Base-by-base conservation (phyloP, 2,113 vertebrate genomes). In the Menura novaehollandiae region DNA sequence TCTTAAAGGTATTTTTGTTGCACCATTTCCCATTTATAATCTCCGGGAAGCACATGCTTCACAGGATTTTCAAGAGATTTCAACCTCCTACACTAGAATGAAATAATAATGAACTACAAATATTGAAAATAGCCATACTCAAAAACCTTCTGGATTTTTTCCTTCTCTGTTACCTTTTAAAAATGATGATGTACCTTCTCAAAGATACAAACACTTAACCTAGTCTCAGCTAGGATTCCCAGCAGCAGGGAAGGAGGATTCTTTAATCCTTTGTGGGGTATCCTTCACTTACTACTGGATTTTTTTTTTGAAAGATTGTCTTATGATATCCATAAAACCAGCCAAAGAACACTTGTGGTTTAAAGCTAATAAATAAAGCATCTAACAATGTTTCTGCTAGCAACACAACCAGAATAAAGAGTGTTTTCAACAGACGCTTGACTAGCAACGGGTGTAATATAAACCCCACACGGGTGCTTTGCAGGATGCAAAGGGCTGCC, bases 281-380 rank as follows among this genome's bases (percentile, higher is more conserved):
- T n/a, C 74, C 39, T 93, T 89, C 58, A 59, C 71, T 82, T 55
- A 53, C 21, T 47, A 49, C 35, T 58, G n/a, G 6, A 20, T 30
- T 39, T 52, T 33, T 52, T 23, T 68, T 66, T 66, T 32, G 3
- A 37, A 91, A 93, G 26, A 43, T 10, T 49, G 9, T 63, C 58
- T 52, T 69, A 79, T 3, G 24, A 60, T 66, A 90, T 49, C 78
- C 59, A 51, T 77, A 88, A 94, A 89, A 93, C 91, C 95, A 97
- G 87, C 89, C 95, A 93, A 95, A 95, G 87, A 95, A 85, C 81
- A 47, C 43, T 52, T 58, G 33, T 35, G 44, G 16, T 83, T 95
- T 76, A 91, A 74, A 89, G 51, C 63, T 74, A 59, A 66, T 67
- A 72, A 75, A 92, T 39, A 87, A 95, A 79, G 67, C 13, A 4